Base-by-base conservation (phyloP, 2,797 vertebrate species). In the Ataeniobius toweri region DNA sequence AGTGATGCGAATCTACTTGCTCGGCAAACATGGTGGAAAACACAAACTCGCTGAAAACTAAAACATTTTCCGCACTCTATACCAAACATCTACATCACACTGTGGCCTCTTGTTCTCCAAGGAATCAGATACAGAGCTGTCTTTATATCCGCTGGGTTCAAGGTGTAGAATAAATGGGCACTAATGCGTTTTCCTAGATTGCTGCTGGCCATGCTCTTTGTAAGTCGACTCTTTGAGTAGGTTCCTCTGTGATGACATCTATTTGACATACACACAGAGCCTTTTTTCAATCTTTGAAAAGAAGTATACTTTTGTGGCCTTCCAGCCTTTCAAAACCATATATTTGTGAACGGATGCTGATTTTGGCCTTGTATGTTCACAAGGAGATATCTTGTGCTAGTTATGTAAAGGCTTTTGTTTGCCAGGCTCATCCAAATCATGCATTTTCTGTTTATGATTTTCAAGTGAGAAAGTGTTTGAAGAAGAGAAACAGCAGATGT, bases 211-310 rank as follows among this genome's bases (percentile, higher is more conserved):
- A 13, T 85, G 85, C 75, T 82, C 77, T 91, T 91, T 93, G 89
- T 92, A 84, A 92, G 84, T 76, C 68, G 75, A 91, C 89, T 88
- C 90, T 81, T 75, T 63, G 46, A 87, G 86, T 67, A 51, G 88
- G 86, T 85, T 86, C 89, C 86, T 86, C 86, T 88, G 71, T 89
- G 89, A 89, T 92, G 91, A 94, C 90, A 83, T 86, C 81, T 55
- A 63, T 79, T 83, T 90, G 88, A 92, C 89, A 90, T 80, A 92
- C 88, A 92, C 92, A 94, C 90, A 92, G 84, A 89, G 87, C 86
- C 93, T 94, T 94, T 92, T 95, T 94, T 80, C 44, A 12, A 59
- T 77, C 55, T 51, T 77, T 76, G 77, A 93, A 91, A 83, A 90
- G 87, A 88, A 91, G 79, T 83, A 88, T 83, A 92, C 88, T 89